Conservation (phyloP, 2,113 vertebrate genomes). For the Manacus vitellinus region DNA sequence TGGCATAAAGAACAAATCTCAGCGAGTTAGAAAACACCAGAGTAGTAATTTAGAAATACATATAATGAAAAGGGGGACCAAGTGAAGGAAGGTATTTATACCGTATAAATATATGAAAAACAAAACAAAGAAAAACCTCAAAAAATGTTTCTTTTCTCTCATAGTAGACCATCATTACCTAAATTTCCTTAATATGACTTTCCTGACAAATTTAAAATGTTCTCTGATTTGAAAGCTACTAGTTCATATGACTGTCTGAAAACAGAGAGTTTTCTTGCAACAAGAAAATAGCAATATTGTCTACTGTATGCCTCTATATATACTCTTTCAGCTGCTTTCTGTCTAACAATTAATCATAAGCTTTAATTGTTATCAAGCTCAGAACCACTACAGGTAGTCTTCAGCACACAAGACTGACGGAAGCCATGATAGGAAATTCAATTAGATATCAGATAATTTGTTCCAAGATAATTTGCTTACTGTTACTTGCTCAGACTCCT, state of each 20-base stretch:
- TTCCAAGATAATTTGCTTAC: constrained; percentile 33
- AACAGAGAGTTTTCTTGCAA: neutral
- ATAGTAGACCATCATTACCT: neutral
- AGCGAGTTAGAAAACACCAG: neutral
- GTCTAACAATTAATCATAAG: neutral
- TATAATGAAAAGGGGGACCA: neutral
- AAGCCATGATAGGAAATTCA: neutral
- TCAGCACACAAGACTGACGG: neutral
- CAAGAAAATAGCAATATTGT: neutral
- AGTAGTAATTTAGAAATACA: neutral
- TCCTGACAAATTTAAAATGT: neutral
- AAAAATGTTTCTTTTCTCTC: neutral
- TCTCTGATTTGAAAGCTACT: neutral
- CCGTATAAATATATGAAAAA: neutral
- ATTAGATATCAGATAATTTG: neutral
- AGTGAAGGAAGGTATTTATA: neutral
- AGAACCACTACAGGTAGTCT: neutral
- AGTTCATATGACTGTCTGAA: neutral
- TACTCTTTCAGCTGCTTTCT: neutral
- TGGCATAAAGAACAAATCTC: neutral
- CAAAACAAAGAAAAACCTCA: fast-evolving
- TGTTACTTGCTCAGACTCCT: neutral
- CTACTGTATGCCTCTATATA: neutral
- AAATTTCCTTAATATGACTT: neutral
- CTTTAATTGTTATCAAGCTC: neutral